These are phyloP conservation scores for Aptenodytes patagonicus DNA, from an alignment of 2,113 vertebrate genomes.

Conservation along the genomic window DNA sequence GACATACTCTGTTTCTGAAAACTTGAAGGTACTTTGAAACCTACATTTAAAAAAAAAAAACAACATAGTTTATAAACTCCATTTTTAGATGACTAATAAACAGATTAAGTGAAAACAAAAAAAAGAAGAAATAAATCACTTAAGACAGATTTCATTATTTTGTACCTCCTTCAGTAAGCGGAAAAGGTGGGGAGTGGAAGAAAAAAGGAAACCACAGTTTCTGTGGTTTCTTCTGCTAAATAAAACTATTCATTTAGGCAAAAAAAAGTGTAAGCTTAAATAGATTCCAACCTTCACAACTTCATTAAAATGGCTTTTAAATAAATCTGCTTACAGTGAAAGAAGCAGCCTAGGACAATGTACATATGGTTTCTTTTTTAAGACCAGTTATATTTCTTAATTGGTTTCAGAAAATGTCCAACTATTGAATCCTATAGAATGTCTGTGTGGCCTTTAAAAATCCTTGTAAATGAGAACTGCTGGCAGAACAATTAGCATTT, in stretches of 20 bases:
- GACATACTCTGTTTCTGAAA: background rate
- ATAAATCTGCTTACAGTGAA: background rate
- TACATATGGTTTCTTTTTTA: slow-evolving; percentile 4
- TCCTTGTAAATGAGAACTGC: slow-evolving; percentile 81
- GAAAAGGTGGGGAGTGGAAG: background rate
- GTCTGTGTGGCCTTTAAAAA: slow-evolving; percentile 81
- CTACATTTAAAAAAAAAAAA: background rate
- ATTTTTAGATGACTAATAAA: background rate
- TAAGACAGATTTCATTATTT: background rate
- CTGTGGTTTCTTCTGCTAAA: background rate
- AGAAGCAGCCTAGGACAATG: background rate
- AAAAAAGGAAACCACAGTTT: background rate
- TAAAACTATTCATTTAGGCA: background rate
- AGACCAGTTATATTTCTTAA: slow-evolving; percentile 34
- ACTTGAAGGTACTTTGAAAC: background rate
- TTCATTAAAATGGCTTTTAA: slow-evolving; percentile 21
- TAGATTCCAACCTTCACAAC: background rate
- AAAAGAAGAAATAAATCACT: background rate
- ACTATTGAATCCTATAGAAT: slow-evolving; percentile 72
- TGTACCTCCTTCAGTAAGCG: background rate
- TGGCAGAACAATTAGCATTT: slow-evolving; percentile 91
- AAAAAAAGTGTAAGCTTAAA: background rate
- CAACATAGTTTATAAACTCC: background rate
- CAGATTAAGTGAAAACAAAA: background rate
- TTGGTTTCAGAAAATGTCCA: slow-evolving; percentile 65